phyloP scores from a whole-genome alignment of 2,888 invertebrate species.

The Tachystola acroxantha region DNA sequence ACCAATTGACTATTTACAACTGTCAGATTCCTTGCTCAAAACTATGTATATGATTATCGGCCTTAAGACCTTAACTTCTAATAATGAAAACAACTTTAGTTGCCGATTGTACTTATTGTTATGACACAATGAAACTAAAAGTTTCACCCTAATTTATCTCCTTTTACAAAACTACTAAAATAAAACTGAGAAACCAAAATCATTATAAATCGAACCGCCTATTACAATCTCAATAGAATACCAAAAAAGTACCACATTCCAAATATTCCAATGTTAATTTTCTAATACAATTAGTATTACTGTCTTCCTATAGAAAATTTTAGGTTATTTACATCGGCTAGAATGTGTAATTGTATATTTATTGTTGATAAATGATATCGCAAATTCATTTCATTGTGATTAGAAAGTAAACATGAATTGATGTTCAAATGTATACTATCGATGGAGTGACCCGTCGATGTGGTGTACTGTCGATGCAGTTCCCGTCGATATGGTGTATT shows the following conservation, averaged over 20 bases:
- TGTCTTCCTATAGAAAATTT: slow-evolving; percentile 59
- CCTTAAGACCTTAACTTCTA: too few species aligned
- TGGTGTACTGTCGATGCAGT: too few species aligned
- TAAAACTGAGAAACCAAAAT: slow-evolving; percentile 45
- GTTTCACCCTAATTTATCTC: slow-evolving; percentile 17
- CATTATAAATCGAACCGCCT: slow-evolving; percentile 13
- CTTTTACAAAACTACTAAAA: slow-evolving; percentile 24
- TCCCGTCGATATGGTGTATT: too few species aligned
- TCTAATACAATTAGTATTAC: slow-evolving; percentile 27
- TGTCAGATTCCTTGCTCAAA: too few species aligned
- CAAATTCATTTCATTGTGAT: too few species aligned
- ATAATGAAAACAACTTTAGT: too few species aligned
- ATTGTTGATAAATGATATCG: too few species aligned
- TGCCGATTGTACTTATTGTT: not conserved
- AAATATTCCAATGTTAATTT: slow-evolving; percentile 33
- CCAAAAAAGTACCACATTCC: slow-evolving; percentile 34
- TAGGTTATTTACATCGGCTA: slow-evolving; percentile 25
- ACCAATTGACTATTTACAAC: too few species aligned
- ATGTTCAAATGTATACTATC: too few species aligned
- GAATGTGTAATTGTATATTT: slow-evolving; percentile 25
- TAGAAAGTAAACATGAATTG: too few species aligned
- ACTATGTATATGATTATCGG: not conserved
- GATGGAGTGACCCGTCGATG: too few species aligned
- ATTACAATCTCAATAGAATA: slow-evolving; percentile 27
- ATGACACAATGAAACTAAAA: slow-evolving; percentile 28